These are phyloP conservation scores for Pardalotus punctatus DNA, from an alignment of 2,113 vertebrate species.

Conservation along the genomic window DNA sequence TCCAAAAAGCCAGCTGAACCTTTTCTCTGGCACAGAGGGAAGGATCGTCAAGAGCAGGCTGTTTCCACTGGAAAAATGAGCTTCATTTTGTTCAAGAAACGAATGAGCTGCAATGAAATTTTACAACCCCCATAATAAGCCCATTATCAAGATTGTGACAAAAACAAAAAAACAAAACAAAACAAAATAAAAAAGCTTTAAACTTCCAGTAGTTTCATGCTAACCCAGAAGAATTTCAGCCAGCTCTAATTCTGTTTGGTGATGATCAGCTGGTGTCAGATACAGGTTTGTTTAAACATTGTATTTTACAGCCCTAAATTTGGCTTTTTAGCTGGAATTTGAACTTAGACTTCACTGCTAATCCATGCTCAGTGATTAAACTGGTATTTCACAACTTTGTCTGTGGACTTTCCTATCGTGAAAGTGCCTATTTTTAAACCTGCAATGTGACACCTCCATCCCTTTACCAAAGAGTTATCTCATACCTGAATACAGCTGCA, in stretches of 20 bases:
- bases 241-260: background rate
- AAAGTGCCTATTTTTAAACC: slow-evolving; percentile 6
- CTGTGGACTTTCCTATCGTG: background rate
- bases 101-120: slow-evolving; percentile 47
- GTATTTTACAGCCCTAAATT: background rate
- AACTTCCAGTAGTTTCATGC: background rate
- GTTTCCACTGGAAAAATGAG: slow-evolving; percentile 62
- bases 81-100: slow-evolving; percentile 32
- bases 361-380: background rate
- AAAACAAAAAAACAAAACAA: background rate
- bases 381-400: background rate
- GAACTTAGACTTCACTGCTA: slow-evolving; percentile 15
- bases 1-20: slow-evolving; percentile 55
- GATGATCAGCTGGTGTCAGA: background rate
- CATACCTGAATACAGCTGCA: background rate
- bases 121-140: slow-evolving; percentile 26
- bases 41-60: background rate
- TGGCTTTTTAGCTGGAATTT: slow-evolving; percentile 29
- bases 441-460: background rate
- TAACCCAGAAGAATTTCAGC: background rate
- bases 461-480: background rate
- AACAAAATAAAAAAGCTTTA: background rate
- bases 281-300: slow-evolving; percentile 32
- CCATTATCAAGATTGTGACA: slow-evolving; percentile 23
- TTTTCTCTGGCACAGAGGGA: slow-evolving; percentile 13